Percentiles rank a stretch among this genome's conserved stretches.
phyloP scores from a whole-genome alignment of 2,888 invertebrate genomes.

The Malachius bipustulatus region DNA sequence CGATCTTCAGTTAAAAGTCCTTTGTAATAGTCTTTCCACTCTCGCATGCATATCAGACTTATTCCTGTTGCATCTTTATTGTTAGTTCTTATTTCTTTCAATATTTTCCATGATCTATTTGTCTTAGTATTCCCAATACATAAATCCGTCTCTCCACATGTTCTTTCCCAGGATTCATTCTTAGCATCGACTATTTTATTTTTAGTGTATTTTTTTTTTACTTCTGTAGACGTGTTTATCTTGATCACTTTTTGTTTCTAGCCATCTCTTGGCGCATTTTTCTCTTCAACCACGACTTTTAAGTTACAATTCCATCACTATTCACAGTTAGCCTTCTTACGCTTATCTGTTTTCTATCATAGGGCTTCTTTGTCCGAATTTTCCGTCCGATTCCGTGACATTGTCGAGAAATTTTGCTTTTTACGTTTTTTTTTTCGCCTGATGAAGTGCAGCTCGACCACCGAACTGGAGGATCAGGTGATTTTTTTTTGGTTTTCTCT shows the following conservation, averaged over 20 bases:
- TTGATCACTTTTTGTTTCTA: neutral
- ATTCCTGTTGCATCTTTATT: slow-evolving; percentile 1
- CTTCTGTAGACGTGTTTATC: neutral
- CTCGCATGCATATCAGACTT: slow-evolving; percentile 2
- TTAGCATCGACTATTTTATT: neutral
- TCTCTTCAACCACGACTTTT: slow-evolving; percentile 1
- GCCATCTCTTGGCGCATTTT: neutral
- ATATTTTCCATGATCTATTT: neutral
- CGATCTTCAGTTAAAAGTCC: slow-evolving; percentile 1
- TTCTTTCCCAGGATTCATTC: slow-evolving; percentile 1
- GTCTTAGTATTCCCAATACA: slow-evolving; percentile 1
- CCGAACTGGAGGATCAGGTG: no score
- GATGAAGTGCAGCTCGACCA: no score
- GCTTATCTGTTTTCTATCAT: neutral
- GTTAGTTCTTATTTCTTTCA: neutral
- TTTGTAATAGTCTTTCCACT: slow-evolving; percentile 1
- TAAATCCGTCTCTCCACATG: neutral
- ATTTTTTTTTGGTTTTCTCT: no score
- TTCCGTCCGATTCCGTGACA: no score
- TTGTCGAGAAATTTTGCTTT: no score
- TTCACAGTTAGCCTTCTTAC: neutral
- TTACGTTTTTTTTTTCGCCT: no score
- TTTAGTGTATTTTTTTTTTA: neutral
- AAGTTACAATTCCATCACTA: no score
- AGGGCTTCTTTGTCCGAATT: slow-evolving; percentile 2